A percentile compares a stretch with the other conserved stretches of the same genome.
Evolutionary conservation across 2,888 invertebrate species (phyloP).

Genomic region (Acanthococcus lagerstroemiae): DNA sequence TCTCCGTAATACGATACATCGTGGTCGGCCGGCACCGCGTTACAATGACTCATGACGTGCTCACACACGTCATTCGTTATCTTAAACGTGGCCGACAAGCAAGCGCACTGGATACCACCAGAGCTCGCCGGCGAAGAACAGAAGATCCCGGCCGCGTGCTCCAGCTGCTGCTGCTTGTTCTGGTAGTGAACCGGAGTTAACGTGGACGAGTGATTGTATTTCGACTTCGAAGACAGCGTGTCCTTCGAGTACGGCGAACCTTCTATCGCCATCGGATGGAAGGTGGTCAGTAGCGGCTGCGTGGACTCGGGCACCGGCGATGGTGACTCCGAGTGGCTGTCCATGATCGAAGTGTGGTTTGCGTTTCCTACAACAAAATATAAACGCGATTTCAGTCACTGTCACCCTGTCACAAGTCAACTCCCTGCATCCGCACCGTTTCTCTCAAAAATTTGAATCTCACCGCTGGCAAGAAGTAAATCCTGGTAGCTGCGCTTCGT

Average conservation of each 20-base stretch:
- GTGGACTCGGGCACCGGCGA: slow-evolving; percentile 31
- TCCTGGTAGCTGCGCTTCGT: slow-evolving; percentile 55
- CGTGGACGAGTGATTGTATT: slow-evolving; percentile 7
- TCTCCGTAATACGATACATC: slow-evolving; percentile 18
- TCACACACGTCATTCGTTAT: slow-evolving; percentile 18
- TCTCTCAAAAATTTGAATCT: no score
- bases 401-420: no score
- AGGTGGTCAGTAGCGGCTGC: slow-evolving; percentile 32
- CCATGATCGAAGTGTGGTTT: slow-evolving; percentile 13
- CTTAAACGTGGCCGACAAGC: slow-evolving; percentile 25
- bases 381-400: no score
- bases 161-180: background rate
- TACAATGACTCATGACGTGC: slow-evolving; percentile 20
- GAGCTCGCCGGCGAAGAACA: slow-evolving; percentile 26
- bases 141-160: slow-evolving; percentile 7
- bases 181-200: slow-evolving; percentile 11
- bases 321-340: slow-evolving; percentile 14
- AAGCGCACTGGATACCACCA: slow-evolving; percentile 22
- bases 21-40: slow-evolving; percentile 8
- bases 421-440: no score
- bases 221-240: background rate
- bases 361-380: slow-evolving; percentile 2
- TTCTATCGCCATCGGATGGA: slow-evolving; percentile 29
- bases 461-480: slow-evolving; percentile 9
- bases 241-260: slow-evolving; percentile 12